Conservation (phyloP, 2,888 invertebrate species). For the Pomacea canaliculata region DNA sequence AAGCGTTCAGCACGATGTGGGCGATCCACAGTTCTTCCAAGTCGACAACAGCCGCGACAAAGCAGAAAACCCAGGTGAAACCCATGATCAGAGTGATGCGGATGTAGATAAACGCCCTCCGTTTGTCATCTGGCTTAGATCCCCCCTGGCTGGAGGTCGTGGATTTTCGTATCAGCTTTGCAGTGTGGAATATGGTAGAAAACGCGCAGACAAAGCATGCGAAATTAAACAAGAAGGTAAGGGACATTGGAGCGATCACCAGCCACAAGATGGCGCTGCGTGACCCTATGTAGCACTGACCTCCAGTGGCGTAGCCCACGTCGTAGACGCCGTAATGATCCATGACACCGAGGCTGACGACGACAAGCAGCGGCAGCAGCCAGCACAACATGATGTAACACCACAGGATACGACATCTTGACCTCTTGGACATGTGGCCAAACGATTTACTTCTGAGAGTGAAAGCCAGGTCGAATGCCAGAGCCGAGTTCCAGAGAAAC, state of each 20-base stretch:
- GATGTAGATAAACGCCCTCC: slow-evolving; percentile 18
- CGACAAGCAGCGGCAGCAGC: slow-evolving; percentile 17
- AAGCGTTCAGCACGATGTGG: slow-evolving; percentile 27
- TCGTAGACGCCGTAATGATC: slow-evolving; percentile 13
- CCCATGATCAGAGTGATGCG: slow-evolving; percentile 31
- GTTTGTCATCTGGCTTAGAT: neutral
- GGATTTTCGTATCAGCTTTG: neutral
- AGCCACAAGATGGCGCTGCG: slow-evolving; percentile 3
- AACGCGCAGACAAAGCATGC: slow-evolving; percentile 23
- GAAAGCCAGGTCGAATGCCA: slow-evolving; percentile 25
- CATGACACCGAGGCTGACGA: slow-evolving; percentile 10
- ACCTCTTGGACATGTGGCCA: neutral
- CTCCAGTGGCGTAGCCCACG: slow-evolving; percentile 3
- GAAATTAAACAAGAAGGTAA: neutral
- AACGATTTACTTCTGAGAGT: slow-evolving; percentile 12
- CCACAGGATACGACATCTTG: slow-evolving; percentile 5
- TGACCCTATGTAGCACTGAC: slow-evolving; percentile 26
- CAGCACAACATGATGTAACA: slow-evolving; percentile 16
- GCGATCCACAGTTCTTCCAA: slow-evolving; percentile 27
- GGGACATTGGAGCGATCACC: slow-evolving; percentile 17
- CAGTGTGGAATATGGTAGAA: slow-evolving; percentile 16
- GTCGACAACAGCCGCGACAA: slow-evolving; percentile 32
- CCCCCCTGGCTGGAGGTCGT: neutral
- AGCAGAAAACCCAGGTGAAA: slow-evolving; percentile 26
- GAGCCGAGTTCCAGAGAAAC: slow-evolving; percentile 27